phyloP scores from a whole-genome alignment of 2,113 vertebrate species.

The Pterocles orientalis region DNA sequence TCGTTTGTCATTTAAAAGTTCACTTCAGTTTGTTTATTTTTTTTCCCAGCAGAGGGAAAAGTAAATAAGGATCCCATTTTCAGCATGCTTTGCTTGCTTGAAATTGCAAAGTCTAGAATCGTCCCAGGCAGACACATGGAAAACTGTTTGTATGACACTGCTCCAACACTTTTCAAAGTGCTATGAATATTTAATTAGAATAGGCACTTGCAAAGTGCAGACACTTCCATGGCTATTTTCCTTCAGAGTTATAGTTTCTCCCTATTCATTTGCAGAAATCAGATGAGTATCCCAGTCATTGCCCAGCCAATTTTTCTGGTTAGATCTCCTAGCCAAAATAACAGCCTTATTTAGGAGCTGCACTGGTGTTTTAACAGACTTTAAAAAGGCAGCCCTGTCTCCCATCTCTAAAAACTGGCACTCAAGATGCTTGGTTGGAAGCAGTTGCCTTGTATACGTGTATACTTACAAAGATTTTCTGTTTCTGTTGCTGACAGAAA shows the following conservation, averaged over 20 bases:
- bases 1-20: not conserved
- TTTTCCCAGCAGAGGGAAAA: not conserved
- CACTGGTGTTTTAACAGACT: not conserved
- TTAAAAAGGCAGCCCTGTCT: constrained; percentile 42
- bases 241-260: not conserved
- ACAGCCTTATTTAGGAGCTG: not conserved
- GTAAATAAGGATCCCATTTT: not conserved
- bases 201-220: not conserved
- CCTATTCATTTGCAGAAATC: not conserved
- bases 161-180: not conserved
- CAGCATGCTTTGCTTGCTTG: not conserved
- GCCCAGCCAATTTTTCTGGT: not conserved
- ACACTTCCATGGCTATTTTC: not conserved
- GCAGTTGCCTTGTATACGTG: not conserved
- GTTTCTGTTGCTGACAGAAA: constrained; percentile 41
- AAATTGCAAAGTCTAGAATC: not conserved
- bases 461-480: constrained; percentile 41
- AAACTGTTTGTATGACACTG: not conserved
- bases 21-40: not conserved
- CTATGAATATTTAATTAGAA: not conserved
- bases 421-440: constrained; percentile 4
- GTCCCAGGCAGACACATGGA: not conserved
- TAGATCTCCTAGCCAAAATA: not conserved
- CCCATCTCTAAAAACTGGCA: constrained; percentile 19
- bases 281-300: not conserved